phyloP scores from a whole-genome alignment of 2,888 invertebrate species.

The Cordilura impudica region DNA sequence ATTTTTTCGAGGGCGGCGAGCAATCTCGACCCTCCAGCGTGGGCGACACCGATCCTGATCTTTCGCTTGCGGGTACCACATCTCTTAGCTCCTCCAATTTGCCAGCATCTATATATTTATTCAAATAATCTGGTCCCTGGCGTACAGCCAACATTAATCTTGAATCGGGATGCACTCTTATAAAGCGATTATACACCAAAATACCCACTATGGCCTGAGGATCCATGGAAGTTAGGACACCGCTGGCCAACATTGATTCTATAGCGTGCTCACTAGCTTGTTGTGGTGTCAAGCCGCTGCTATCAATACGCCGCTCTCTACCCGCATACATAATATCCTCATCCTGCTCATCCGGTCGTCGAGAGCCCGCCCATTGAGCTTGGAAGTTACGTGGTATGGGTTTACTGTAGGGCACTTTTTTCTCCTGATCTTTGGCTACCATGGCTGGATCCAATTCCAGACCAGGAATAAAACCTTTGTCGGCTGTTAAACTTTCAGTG shows the following conservation, averaged over 20 bases:
- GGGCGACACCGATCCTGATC: slow-evolving; percentile 72
- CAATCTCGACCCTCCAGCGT: slow-evolving; percentile 69
- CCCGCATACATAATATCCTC: slow-evolving; percentile 76
- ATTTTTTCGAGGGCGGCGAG: slow-evolving; percentile 74
- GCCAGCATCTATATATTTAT: slow-evolving; percentile 87
- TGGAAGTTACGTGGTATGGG: slow-evolving; percentile 98
- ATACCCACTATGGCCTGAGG: slow-evolving; percentile 90
- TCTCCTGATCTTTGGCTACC: slow-evolving; percentile 84
- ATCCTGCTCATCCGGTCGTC: slow-evolving; percentile 79
- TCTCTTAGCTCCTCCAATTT: slow-evolving; percentile 89
- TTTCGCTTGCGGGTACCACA: slow-evolving; percentile 85
- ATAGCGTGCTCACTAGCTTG: slow-evolving; percentile 87
- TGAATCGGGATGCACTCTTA: slow-evolving; percentile 87
- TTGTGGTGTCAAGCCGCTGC: slow-evolving; percentile 79
- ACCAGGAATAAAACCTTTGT: slow-evolving; percentile 86
- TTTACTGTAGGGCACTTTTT: slow-evolving; percentile 95
- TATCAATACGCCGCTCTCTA: slow-evolving; percentile 80
- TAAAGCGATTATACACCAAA: slow-evolving; percentile 89
- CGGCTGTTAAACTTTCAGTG: slow-evolving; percentile 82
- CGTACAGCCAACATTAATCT: slow-evolving; percentile 86
- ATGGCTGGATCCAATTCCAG: slow-evolving; percentile 87
- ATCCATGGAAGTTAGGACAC: slow-evolving; percentile 86
- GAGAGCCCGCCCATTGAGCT: slow-evolving; percentile 95
- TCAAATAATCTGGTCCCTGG: slow-evolving; percentile 87
- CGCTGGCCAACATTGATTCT: slow-evolving; percentile 80